Conservation (phyloP, 2,888 invertebrate genomes). For the Zhengitettix transpicula region DNA sequence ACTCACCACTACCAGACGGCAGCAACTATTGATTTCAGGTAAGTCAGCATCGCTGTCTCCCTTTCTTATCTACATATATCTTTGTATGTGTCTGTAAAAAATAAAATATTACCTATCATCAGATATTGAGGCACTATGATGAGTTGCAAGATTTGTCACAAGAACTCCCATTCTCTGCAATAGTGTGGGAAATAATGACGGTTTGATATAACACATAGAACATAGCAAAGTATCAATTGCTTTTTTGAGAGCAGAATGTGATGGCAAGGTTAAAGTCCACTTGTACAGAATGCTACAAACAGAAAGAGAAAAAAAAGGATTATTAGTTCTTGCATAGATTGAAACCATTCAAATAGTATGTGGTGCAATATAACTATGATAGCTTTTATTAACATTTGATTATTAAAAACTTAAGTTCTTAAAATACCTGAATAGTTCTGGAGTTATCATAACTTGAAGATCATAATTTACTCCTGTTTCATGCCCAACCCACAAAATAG, state of each 20-base stretch:
- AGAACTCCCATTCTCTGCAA: slow-evolving; percentile 54
- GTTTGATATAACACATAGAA: slow-evolving; percentile 68
- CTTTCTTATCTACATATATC: no score
- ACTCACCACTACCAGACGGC: no score
- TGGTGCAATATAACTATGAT: no score
- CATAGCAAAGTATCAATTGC: slow-evolving; percentile 75
- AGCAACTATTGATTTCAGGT: no score
- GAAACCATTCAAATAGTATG: no score
- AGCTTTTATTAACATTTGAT: not conserved
- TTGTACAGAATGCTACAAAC: slow-evolving; percentile 43
- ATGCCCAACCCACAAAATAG: slow-evolving; percentile 61
- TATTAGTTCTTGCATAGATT: no score
- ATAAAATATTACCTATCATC: slow-evolving; percentile 26
- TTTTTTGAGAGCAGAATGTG: slow-evolving; percentile 57
- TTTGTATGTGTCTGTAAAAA: not conserved
- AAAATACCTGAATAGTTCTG: slow-evolving; percentile 51
- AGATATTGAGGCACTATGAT: slow-evolving; percentile 35
- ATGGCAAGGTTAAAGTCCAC: slow-evolving; percentile 55
- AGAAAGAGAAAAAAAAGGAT: not conserved
- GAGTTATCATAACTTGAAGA: slow-evolving; percentile 48
- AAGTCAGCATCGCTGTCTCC: no score
- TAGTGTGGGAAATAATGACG: slow-evolving; percentile 56
- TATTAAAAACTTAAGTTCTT: not conserved
- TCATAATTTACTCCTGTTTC: slow-evolving; percentile 40
- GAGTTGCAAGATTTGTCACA: slow-evolving; percentile 31